These are phyloP conservation scores for Aphelenchoides besseyi DNA, from an alignment of 1,140 invertebrate species.

Conservation along the genomic window DNA sequence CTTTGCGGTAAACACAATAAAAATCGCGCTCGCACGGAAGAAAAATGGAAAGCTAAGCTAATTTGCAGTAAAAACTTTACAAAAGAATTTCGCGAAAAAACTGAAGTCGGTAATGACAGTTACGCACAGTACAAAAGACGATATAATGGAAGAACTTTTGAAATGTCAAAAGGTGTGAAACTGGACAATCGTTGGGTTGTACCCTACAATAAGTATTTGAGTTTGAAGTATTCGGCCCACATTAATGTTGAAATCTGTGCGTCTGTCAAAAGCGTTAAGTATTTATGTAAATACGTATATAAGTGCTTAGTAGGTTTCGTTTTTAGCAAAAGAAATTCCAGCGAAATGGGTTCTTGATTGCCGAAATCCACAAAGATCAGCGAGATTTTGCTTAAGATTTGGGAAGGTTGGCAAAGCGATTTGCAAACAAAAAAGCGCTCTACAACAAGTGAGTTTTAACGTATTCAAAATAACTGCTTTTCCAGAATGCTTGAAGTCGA, in stretches of 20 bases:
- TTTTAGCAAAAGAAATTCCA: too few relatives aligned
- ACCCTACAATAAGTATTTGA: conserved; percentile 66
- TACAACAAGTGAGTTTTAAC: too few relatives aligned
- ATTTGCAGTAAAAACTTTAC: conserved; percentile 47
- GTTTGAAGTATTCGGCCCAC: conserved; percentile 65
- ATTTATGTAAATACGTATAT: conserved; percentile 63
- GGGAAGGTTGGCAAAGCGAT: too few relatives aligned
- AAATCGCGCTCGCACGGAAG: conserved; percentile 49
- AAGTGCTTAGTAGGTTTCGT: too few relatives aligned
- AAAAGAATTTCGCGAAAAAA: conserved; percentile 27
- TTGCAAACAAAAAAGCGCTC: too few relatives aligned
- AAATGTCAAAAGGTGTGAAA: background rate
- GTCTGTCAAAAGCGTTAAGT: conserved; percentile 67
- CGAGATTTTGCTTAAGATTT: too few relatives aligned
- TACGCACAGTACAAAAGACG: conserved; percentile 37
- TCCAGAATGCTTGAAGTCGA: too few relatives aligned
- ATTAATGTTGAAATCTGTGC: conserved; percentile 67
- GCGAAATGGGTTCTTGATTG: too few relatives aligned
- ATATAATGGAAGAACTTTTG: conserved; percentile 21
- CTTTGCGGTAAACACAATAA: conserved; percentile 49
- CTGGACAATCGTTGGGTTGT: conserved; percentile 67
- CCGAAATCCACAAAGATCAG: too few relatives aligned
- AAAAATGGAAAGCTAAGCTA: conserved; percentile 18
- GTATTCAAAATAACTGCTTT: too few relatives aligned
- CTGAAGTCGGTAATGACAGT: conserved; percentile 24